Conservation (phyloP, 2,113 vertebrate genomes). For the Gopherus evgoodei region DNA sequence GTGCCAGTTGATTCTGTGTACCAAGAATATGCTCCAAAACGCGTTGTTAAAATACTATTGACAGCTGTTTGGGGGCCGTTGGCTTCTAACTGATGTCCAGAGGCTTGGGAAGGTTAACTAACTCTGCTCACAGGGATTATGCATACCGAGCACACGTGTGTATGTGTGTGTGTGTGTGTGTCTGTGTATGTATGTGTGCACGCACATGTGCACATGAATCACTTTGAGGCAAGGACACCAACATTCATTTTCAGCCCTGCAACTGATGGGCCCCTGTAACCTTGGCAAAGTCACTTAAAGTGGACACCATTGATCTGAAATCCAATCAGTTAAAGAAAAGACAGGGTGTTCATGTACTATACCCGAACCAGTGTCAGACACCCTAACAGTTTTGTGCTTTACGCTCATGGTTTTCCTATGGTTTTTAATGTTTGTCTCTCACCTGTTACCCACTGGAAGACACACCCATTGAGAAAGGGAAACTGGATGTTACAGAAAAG, state of each 20-base stretch:
- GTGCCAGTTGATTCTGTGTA: neutral
- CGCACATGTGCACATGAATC: too few species aligned
- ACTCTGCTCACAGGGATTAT: neutral
- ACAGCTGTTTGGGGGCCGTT: neutral
- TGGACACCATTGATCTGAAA: neutral
- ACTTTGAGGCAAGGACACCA: neutral
- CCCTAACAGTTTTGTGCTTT: neutral
- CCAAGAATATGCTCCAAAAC: neutral
- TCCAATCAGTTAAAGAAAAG: neutral
- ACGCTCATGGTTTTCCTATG: neutral
- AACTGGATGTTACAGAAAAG: conserved; percentile 81
- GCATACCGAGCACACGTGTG: neutral
- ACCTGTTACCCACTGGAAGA: neutral
- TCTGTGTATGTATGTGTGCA: too few species aligned
- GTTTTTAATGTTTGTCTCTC: neutral
- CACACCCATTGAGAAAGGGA: neutral
- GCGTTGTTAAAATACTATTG: neutral
- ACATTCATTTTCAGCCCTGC: neutral
- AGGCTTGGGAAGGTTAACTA: neutral
- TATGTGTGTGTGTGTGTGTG: too few species aligned
- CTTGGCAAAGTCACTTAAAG: neutral
- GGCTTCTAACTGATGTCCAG: neutral
- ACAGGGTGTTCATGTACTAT: neutral
- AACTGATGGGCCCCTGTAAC: neutral
- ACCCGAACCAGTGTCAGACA: neutral